phyloP scores from a whole-genome alignment of 1,140 invertebrate species.

The Drosophila repleta region DNA sequence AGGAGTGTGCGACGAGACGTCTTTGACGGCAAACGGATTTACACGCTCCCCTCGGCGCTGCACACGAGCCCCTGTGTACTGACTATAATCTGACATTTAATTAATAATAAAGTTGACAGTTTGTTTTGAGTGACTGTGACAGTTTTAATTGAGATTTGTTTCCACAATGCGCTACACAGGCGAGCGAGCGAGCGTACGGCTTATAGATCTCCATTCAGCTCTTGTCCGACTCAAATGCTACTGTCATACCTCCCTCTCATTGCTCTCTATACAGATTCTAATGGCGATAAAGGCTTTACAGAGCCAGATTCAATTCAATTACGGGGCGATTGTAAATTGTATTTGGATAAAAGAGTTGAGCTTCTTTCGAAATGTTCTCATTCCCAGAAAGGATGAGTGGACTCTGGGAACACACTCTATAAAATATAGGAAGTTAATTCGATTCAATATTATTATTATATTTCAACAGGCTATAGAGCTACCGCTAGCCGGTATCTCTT shows the following conservation, averaged over 20 bases:
- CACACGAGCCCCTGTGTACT: conserved; percentile 32
- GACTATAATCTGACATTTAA: conserved; percentile 83
- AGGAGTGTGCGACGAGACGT: conserved; percentile 66
- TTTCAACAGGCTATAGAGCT: not conserved
- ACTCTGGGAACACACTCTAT: too few species aligned
- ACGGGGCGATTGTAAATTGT: too few species aligned
- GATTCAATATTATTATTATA: too few species aligned
- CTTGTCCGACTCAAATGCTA: conserved; percentile 12
- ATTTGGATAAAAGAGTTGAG: too few species aligned
- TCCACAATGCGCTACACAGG: conserved; percentile 48
- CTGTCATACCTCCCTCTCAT: conserved; percentile 8
- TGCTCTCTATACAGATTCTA: not conserved
- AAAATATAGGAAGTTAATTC: too few species aligned
- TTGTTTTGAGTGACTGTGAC: conserved; percentile 82
- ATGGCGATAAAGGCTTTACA: not conserved
- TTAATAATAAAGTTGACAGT: conserved; percentile 83
- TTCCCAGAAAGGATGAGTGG: too few species aligned
- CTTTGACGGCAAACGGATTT: conserved; percentile 64
- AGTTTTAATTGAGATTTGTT: conserved; percentile 83
- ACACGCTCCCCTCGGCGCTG: conserved; percentile 26
- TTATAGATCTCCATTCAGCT: conserved; percentile 28
- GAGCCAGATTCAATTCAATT: too few species aligned
- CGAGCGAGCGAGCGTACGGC: conserved; percentile 16
- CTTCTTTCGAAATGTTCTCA: too few species aligned
- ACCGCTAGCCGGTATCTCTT: conserved; percentile 47